A percentile compares a stretch with the other conserved stretches of the same genome.
Conservation (phyloP, 2,113 vertebrate genomes). For the Amphilophus citrinellus region DNA sequence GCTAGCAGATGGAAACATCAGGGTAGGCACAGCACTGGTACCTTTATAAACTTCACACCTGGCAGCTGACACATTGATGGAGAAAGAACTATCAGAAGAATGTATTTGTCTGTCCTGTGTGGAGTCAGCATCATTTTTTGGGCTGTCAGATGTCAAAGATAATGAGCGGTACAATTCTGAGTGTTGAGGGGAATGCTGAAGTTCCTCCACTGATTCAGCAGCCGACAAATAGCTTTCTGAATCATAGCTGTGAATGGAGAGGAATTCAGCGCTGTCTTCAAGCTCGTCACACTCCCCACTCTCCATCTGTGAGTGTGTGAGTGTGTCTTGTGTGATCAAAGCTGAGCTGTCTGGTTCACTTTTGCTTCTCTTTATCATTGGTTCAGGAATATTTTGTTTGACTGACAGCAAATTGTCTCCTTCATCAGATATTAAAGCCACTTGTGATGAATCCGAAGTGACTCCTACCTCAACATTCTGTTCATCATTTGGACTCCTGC, state of each 20-base stretch:
- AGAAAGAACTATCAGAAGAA: background rate
- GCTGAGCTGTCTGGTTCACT: background rate
- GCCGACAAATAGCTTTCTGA: slow-evolving; percentile 68
- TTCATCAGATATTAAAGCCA: background rate
- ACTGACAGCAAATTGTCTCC: background rate
- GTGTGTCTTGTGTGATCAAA: background rate
- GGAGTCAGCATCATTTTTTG: background rate
- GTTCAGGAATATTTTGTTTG: background rate
- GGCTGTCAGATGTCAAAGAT: background rate
- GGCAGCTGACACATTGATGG: background rate
- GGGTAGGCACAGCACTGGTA: background rate
- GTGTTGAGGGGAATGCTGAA: background rate
- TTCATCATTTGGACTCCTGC: background rate
- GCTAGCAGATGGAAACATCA: slow-evolving; percentile 16
- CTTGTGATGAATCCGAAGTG: slow-evolving; percentile 20
- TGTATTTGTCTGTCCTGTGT: background rate
- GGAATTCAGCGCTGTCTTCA: slow-evolving; percentile 43
- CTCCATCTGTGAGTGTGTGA: background rate
- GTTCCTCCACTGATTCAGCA: slow-evolving; percentile 42
- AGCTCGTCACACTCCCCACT: slow-evolving; percentile 35
- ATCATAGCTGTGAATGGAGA: slow-evolving; percentile 53
- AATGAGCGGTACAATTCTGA: background rate
- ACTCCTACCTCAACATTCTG: background rate
- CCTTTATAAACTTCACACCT: slow-evolving; percentile 6
- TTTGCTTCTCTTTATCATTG: background rate